Percentiles rank a stretch among this genome's conserved stretches.
These are phyloP conservation scores for Rhadinocentrus ornatus DNA, from an alignment of 2,797 vertebrate genomes.

Conservation along the genomic window DNA sequence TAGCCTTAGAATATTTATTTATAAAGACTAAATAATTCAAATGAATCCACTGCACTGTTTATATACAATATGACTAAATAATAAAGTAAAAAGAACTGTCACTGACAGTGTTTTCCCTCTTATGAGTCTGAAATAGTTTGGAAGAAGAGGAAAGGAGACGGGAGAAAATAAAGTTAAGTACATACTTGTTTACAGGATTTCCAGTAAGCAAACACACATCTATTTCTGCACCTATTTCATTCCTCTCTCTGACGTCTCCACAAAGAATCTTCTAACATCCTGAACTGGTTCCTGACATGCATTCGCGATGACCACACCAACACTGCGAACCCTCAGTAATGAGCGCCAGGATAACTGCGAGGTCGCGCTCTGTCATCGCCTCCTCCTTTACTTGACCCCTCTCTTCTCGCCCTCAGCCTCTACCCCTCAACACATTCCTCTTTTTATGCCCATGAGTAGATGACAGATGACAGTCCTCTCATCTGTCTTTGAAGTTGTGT, in stretches of 20 bases:
- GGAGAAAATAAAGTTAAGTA: slow-evolving; percentile 39
- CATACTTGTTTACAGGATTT: slow-evolving; percentile 61
- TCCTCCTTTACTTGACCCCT: slow-evolving; percentile 38
- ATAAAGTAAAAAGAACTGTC: slow-evolving; percentile 1
- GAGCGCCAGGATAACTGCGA: slow-evolving; percentile 29
- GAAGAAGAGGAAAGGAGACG: slow-evolving; percentile 6
- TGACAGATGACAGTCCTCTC: slow-evolving; percentile 50
- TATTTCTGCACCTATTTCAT: slow-evolving; percentile 69
- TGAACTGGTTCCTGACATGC: slow-evolving; percentile 35
- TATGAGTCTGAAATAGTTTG: slow-evolving; percentile 32
- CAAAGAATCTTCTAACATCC: slow-evolving; percentile 60
- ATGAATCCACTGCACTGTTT: background rate
- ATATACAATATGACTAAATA: background rate
- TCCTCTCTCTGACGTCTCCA: slow-evolving; percentile 44
- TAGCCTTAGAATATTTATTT: background rate
- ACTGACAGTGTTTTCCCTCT: slow-evolving; percentile 11
- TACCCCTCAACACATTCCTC: slow-evolving; percentile 56
- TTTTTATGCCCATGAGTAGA: slow-evolving; percentile 51
- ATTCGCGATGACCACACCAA: slow-evolving; percentile 22
- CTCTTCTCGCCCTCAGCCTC: slow-evolving; percentile 22
- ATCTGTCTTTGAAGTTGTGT: slow-evolving; percentile 51
- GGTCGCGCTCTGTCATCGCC: slow-evolving; percentile 18
- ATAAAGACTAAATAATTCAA: background rate
- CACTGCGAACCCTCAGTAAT: slow-evolving; percentile 5
- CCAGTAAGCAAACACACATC: slow-evolving; percentile 73